Conservation (phyloP, 2,888 invertebrate species). For the Idaea dimidiata region DNA sequence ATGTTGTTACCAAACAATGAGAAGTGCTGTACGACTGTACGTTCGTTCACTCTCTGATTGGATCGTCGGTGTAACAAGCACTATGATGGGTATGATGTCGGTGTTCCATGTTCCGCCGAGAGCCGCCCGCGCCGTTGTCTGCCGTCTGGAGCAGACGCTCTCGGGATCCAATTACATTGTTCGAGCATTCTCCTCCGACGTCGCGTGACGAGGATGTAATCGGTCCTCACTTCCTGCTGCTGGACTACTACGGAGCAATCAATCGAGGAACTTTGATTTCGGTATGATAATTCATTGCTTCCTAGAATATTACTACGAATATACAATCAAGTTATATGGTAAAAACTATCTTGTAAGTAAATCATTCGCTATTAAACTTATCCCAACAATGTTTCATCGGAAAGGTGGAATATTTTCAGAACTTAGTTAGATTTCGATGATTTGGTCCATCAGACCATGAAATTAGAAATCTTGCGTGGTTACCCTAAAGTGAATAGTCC, state of each 20-base stretch:
- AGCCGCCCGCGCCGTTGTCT: neutral
- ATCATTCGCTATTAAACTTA: too few species aligned
- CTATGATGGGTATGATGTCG: neutral
- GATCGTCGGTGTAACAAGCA: neutral
- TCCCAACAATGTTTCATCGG: too few species aligned
- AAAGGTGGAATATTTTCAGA: too few species aligned
- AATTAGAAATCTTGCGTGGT: too few species aligned
- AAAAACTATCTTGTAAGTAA: too few species aligned
- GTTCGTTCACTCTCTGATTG: neutral
- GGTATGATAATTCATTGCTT: too few species aligned
- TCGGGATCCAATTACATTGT: slow-evolving; percentile 16
- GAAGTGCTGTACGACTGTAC: neutral
- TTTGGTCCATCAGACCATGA: too few species aligned
- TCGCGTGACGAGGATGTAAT: slow-evolving; percentile 8
- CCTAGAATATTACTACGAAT: neutral
- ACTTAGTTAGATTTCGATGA: too few species aligned
- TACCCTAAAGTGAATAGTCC: neutral
- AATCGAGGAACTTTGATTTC: neutral
- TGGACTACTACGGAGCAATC: neutral
- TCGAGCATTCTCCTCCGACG: neutral
- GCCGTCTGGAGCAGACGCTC: slow-evolving; percentile 3
- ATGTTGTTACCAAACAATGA: neutral
- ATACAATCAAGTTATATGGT: neutral
- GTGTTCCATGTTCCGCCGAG: neutral
- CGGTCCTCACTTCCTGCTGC: slow-evolving; percentile 8